Conservation (phyloP, 2,888 invertebrate species). For the Phlogophora meticulosa region DNA sequence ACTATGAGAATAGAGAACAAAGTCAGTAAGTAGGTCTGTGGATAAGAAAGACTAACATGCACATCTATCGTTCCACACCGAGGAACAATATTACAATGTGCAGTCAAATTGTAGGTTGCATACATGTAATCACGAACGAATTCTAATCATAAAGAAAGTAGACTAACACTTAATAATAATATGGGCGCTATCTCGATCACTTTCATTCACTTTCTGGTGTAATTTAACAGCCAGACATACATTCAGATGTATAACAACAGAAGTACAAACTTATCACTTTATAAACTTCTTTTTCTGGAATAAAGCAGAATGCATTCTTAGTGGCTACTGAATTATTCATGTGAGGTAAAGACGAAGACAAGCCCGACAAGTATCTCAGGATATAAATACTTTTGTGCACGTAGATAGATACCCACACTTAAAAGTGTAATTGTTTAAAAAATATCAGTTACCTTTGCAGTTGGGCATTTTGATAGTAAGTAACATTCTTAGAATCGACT, state of each 20-base stretch:
- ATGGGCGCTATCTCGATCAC: constrained; percentile 6
- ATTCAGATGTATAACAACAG: constrained; percentile 36
- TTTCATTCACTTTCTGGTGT: constrained; percentile 20
- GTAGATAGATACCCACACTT: constrained; percentile 2
- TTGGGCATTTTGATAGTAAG: too few relatives aligned
- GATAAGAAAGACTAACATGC: constrained; percentile 62
- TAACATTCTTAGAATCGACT: too few relatives aligned
- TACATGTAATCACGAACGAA: constrained; percentile 54
- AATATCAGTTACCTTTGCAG: too few relatives aligned
- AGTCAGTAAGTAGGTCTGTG: constrained; percentile 65
- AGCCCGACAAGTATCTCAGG: constrained; percentile 63
- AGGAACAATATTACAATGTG: constrained; percentile 65
- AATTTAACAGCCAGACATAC: constrained; percentile 10
- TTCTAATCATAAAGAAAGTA: constrained; percentile 49
- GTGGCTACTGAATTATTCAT: constrained; percentile 73
- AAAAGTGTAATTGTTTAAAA: constrained; percentile 1
- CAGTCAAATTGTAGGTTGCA: constrained; percentile 65
- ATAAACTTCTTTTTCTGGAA: constrained; percentile 63
- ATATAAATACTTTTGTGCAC: constrained; percentile 51
- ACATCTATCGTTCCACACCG: constrained; percentile 62
- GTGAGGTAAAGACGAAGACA: constrained; percentile 67
- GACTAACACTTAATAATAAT: constrained; percentile 15
- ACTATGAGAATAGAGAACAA: constrained; percentile 62
- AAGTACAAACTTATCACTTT: constrained; percentile 37
- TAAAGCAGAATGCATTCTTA: constrained; percentile 68